Evolutionary conservation across 1,140 invertebrate genomes (phyloP), one percentile per base, ranked within the genome.

Genomic region (Saccostrea glomerata): DNA sequence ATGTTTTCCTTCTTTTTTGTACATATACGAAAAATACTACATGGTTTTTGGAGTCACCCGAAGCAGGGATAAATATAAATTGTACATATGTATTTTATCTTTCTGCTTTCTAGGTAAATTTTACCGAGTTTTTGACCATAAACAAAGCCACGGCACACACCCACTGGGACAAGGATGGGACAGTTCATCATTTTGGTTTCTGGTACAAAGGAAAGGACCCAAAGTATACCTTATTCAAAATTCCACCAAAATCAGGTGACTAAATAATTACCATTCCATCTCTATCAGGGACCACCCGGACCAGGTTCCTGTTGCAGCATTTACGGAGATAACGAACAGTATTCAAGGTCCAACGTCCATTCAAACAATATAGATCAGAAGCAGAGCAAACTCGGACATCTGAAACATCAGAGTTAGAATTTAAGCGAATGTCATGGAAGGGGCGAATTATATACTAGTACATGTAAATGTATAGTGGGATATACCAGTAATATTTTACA

Each of bases 151-250:
- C 89, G 2, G 87, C 86, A 17, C 85, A 85, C 40, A 55, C 77
- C 1, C 89, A 88, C 60, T 84, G 85, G 84, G 87, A 88, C 7
- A n/a, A 55, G 2, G 82, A 84, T 30, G 89, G 89, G 2, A 85
- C 85, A 13, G 36, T 90, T 5, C 85, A 90, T 63, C 73, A 70
- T 54, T 66, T 90, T 60, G 89, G 87, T 17, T 82, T 82, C 20
- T 82, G 30, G 15, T 88, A 85, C 66, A 60, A 23, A 23, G 82
- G 73, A 20, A 70, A 85, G 30, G 55, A 63, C 2, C 66, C 87
- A 15, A 84, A 66, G 13, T 87, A 90, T 54, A 84, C 63, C 23
- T n/a, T 90, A 6, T 73, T 73, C n/a, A 70, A 56, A 40, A 84
- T 83, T 0, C 77, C 87, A 63, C 56, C 73, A 5, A 58, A 63